Conservation (phyloP, 2,888 invertebrate species). For the Ochropleura plecta region DNA sequence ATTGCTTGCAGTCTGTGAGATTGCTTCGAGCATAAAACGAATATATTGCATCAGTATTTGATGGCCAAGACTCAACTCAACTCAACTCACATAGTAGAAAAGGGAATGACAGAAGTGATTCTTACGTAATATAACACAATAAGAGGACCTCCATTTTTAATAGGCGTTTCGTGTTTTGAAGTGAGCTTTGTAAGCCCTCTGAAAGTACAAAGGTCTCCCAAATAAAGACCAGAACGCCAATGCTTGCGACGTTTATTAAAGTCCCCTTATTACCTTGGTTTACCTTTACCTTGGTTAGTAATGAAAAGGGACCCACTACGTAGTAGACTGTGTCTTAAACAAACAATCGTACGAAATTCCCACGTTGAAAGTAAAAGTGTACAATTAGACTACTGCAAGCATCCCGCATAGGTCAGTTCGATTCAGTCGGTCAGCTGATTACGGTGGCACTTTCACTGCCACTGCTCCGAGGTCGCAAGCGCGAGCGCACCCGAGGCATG, state of each 20-base stretch:
- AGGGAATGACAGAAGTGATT: conserved; percentile 1
- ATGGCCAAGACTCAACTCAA: background rate
- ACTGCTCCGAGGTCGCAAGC: conserved; percentile 65
- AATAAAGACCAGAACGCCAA: background rate
- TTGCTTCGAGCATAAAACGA: background rate
- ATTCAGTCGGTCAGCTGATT: conserved; percentile 62
- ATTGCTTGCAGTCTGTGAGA: no score
- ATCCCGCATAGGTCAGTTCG: conserved; percentile 30
- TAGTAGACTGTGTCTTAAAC: background rate
- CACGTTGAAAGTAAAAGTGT: conserved; percentile 34
- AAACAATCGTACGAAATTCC: background rate
- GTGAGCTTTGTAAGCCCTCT: background rate
- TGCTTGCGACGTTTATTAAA: background rate
- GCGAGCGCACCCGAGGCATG: conserved; percentile 54
- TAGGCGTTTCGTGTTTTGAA: background rate
- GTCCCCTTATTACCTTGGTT: background rate
- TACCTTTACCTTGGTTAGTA: background rate
- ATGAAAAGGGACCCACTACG: background rate
- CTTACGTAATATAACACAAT: background rate
- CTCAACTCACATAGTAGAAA: conserved; percentile 2
- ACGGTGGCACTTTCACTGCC: conserved; percentile 69
- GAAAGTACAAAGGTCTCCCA: background rate
- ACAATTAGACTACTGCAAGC: conserved; percentile 37
- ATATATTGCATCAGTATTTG: conserved; percentile 27
- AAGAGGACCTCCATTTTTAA: background rate